A percentile compares a stretch with the other conserved stretches of the same genome.
Conservation (phyloP, 2,888 invertebrate genomes). For the Apamea epomidion region DNA sequence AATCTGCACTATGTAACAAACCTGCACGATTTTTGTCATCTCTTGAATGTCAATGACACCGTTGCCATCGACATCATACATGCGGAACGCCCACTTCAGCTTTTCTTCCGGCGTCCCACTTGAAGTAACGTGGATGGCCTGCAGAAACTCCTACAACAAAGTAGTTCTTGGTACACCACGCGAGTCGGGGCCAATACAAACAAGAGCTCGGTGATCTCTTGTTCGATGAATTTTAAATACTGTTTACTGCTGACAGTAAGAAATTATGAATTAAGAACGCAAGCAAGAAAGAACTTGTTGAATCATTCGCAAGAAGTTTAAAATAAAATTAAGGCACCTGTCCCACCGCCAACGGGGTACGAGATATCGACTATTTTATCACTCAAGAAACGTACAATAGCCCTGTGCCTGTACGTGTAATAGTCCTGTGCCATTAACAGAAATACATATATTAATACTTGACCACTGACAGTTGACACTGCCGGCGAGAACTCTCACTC, state of each 20-base stretch:
- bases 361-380: neutral
- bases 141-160: slow-evolving; percentile 96
- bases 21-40: slow-evolving; percentile 99
- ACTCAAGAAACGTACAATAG: neutral
- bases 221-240: slow-evolving; percentile 63
- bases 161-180: slow-evolving; percentile 66
- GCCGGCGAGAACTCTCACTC: neutral
- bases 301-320: slow-evolving; percentile 47
- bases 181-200: slow-evolving; percentile 59
- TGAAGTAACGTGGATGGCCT: slow-evolving; percentile 99
- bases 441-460: neutral
- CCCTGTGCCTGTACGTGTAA: no score
- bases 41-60: slow-evolving; percentile 99
- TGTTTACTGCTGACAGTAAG: slow-evolving; percentile 48
- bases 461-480: neutral
- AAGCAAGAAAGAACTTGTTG: slow-evolving; percentile 10
- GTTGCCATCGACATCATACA: slow-evolving; percentile 99
- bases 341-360: neutral
- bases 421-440: no score
- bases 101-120: slow-evolving; percentile 99
- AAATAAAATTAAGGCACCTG: slow-evolving; percentile 4
- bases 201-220: slow-evolving; percentile 59
- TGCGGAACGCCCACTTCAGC: slow-evolving; percentile 99
- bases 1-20: slow-evolving; percentile 80
- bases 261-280: slow-evolving; percentile 40